phyloP scores from a whole-genome alignment of 2,888 invertebrate genomes.

The Ichneumoninae sp. region DNA sequence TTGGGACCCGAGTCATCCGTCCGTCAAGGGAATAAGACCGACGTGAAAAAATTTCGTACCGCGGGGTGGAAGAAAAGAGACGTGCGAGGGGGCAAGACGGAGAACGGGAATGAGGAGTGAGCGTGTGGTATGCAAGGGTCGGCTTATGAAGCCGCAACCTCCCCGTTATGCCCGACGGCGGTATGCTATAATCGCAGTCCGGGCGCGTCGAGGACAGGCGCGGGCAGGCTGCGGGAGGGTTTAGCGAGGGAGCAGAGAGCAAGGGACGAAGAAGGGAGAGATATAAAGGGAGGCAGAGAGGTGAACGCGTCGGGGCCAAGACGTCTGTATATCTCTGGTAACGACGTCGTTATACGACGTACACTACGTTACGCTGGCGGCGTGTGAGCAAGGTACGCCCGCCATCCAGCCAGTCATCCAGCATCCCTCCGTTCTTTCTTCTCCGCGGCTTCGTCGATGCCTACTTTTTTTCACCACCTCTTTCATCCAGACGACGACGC shows the following conservation, averaged over 20 bases:
- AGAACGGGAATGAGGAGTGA: conserved; percentile 56
- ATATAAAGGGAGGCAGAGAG: conserved; percentile 62
- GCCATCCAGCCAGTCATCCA: conserved; percentile 62
- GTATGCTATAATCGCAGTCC: conserved; percentile 80
- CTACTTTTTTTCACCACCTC: conserved; percentile 6
- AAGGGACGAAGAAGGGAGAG: conserved; percentile 59
- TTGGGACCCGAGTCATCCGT: too few relatives aligned
- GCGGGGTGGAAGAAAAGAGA: conserved; percentile 5
- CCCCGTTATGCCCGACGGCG: conserved; percentile 76
- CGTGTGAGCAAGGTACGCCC: conserved; percentile 61
- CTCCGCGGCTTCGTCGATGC: conserved; percentile 21
- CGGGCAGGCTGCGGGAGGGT: conserved; percentile 39
- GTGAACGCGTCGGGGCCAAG: conserved; percentile 76
- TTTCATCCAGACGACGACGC: conserved; percentile 10
- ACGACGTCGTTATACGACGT: conserved; percentile 82
- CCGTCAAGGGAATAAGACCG: background rate
- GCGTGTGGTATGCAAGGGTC: conserved; percentile 76
- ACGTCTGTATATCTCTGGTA: conserved; percentile 82
- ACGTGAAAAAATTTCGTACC: background rate
- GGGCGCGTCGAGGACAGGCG: conserved; percentile 61
- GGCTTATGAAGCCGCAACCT: conserved; percentile 82
- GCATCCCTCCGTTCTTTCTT: conserved; percentile 54
- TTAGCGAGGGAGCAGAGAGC: conserved; percentile 7
- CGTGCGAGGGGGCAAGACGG: conserved; percentile 25
- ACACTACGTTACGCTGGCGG: conserved; percentile 69